These are phyloP conservation scores for Encarsia formosa DNA, from an alignment of 2,888 invertebrate species.

Conservation along the genomic window DNA sequence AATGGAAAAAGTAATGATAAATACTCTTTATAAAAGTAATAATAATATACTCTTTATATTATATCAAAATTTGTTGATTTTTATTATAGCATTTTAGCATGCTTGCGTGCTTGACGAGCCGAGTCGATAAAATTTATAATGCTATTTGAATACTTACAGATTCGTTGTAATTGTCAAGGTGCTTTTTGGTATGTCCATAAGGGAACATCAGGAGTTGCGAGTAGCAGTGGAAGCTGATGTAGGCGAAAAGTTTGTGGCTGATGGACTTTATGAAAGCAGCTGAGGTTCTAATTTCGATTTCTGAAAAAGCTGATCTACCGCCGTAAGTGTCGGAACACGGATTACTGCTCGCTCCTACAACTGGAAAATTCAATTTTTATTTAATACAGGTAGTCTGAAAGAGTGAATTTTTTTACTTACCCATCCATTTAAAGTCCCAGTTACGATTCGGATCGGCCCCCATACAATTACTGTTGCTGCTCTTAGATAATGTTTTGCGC, in stretches of 20 bases:
- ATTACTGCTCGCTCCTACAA: constrained; percentile 56
- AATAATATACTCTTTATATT: no score
- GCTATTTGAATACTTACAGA: neutral
- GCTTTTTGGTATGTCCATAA: constrained; percentile 59
- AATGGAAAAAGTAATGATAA: no score
- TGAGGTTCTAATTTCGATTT: constrained; percentile 59
- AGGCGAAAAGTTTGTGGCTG: constrained; percentile 57
- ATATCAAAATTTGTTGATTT: no score
- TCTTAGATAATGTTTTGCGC: constrained; percentile 63
- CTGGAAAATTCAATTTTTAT: no score
- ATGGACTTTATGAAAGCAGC: constrained; percentile 56
- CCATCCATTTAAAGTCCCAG: no score
- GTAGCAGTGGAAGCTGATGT: constrained; percentile 71
- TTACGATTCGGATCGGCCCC: constrained; percentile 76
- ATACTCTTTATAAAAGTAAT: no score
- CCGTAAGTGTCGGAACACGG: constrained; percentile 64
- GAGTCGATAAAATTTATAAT: no score
- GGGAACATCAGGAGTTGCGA: constrained; percentile 67
- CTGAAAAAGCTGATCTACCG: constrained; percentile 68
- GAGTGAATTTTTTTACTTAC: no score
- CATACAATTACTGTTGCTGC: constrained; percentile 48
- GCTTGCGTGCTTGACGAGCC: no score
- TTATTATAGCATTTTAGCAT: no score
- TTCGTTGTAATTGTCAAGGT: constrained; percentile 2
- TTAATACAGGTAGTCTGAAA: no score